Evolutionary conservation across 1,140 invertebrate genomes (phyloP).

Genomic region (Drosophila takahashii): DNA sequence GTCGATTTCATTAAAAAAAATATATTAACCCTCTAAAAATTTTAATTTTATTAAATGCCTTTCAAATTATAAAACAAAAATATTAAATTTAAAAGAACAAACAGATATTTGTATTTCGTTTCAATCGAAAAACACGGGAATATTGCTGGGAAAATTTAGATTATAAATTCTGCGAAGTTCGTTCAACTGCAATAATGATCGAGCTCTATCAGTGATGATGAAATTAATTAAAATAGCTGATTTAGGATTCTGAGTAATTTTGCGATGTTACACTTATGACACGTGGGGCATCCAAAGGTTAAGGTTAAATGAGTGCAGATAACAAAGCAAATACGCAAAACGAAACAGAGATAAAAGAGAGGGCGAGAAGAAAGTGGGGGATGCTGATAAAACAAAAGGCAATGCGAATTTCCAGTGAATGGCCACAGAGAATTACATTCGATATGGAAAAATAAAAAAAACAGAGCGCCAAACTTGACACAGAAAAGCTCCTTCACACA

Average conservation of each 20-base stretch:
- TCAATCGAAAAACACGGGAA: not conserved
- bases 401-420: conserved; percentile 44
- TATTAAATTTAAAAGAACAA: too few species aligned
- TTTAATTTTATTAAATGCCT: too few species aligned
- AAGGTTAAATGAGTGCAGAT: conserved; percentile 40
- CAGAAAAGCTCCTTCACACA: conserved; percentile 39
- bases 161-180: not conserved
- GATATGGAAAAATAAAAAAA: conserved; percentile 21
- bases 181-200: not conserved
- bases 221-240: not conserved
- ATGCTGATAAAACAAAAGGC: conserved; percentile 43
- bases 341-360: conserved; percentile 19
- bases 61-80: too few species aligned
- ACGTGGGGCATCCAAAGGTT: conserved; percentile 15
- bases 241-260: not conserved
- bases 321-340: conserved; percentile 52
- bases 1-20: not conserved
- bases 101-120: too few species aligned
- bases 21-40: too few species aligned
- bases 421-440: conserved; percentile 31
- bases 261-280: conserved; percentile 7
- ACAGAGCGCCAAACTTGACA: conserved; percentile 56
- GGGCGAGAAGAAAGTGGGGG: not conserved
- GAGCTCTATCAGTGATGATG: not conserved
- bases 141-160: not conserved